These are phyloP conservation scores for Siphamia tubifer DNA, from an alignment of 2,113 vertebrate genomes.

Conservation along the genomic window DNA sequence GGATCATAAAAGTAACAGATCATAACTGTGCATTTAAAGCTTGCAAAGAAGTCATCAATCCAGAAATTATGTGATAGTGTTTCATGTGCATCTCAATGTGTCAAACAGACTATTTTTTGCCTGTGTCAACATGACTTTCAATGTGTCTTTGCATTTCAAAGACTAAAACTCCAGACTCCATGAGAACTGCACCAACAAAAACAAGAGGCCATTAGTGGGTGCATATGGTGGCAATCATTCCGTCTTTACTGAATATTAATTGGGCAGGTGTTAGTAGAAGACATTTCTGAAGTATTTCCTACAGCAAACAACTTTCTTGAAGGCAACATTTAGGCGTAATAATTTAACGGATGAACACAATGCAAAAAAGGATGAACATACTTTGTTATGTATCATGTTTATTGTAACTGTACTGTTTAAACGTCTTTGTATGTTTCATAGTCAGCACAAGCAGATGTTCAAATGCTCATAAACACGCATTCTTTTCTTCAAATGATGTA, in stretches of 20 bases:
- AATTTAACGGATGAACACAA: too few relatives aligned
- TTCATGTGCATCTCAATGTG: not conserved
- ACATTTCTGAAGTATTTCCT: constrained; percentile 18
- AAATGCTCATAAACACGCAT: too few relatives aligned
- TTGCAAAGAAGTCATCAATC: not conserved
- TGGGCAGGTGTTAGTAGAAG: constrained; percentile 34
- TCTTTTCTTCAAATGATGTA: not conserved
- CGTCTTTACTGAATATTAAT: constrained; percentile 31
- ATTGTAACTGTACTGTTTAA: too few relatives aligned
- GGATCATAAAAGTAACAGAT: too few relatives aligned
- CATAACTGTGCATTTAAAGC: not conserved
- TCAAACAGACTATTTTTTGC: too few relatives aligned
- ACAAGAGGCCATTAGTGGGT: constrained; percentile 28
- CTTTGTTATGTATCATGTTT: too few relatives aligned
- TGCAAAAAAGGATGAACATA: too few relatives aligned
- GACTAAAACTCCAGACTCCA: not conserved
- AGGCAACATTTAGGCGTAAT: too few relatives aligned
- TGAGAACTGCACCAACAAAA: not conserved
- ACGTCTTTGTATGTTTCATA: too few relatives aligned
- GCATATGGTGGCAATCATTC: not conserved
- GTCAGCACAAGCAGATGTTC: too few relatives aligned
- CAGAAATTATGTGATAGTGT: not conserved
- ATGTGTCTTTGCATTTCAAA: not conserved
- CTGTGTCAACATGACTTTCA: not conserved
- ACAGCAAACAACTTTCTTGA: too few relatives aligned